Base-by-base conservation (phyloP, 2,113 vertebrate genomes). In the Myanophis thanlyinensis region DNA sequence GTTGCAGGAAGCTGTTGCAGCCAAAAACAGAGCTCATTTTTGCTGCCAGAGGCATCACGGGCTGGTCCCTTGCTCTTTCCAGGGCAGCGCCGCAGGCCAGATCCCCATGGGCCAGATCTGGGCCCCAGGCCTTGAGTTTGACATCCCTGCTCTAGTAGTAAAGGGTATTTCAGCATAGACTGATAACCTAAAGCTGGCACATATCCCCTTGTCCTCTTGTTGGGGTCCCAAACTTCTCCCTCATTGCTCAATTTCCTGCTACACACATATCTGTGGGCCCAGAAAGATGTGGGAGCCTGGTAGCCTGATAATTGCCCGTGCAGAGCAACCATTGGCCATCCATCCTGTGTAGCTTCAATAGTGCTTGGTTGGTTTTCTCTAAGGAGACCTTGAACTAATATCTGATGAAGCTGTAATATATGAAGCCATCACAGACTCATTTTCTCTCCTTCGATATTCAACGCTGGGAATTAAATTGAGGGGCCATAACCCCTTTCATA, bases 391-490 rank as follows among this genome's bases (percentile, higher is more conserved):
- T 48, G 62, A 40, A n/a, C 25, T 35, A 62, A 56, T 44, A 48
- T 86, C 30, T 91, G 35, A 35, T 84, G 67, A 52, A 84, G 62
- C 49, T 18, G 3, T 53, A n/a, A 59, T 52, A 54, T 30, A 48
- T 46, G n/a, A 67, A 47, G 3, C 49, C 44, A 15, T n/a, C 13
- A 4, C 25, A 54, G 49, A 96, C 88, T 92, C 52, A 95, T 92
- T 94, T 96, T 89, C 54, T 90, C 94, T 95, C 94, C 44, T 7
- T 95, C 95, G 94, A 86, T 59, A 96, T 87, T 62, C 4, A 90
- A 92, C 90, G 7, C 94, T 92, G 18, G 95, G 95, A 95, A 96
- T 96, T 95, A 94, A 23, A 93, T 88, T 59, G 92, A 93, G 85
- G 0, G 12, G 73, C 89, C n/a, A 1, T 59, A 93, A 54, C 94